Base-by-base conservation (phyloP, 2,797 vertebrate genomes). In the Hoplostethus mediterraneus region DNA sequence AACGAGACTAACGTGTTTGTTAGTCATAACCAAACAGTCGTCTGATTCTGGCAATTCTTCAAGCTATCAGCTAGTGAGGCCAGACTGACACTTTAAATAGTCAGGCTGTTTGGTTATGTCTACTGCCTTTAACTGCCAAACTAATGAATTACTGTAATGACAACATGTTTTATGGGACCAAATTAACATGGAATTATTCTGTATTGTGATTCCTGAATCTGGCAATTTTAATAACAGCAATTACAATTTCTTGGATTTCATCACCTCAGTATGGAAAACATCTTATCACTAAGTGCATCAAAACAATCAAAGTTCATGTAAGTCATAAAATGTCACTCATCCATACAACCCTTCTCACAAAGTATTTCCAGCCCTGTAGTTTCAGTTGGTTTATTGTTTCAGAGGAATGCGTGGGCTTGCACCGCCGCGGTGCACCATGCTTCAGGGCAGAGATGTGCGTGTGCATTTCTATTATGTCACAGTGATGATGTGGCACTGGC, bases 401-500 rank as follows among this genome's bases (percentile, higher is more conserved):
- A 5, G 8, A 68, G 73, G 85, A 88, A 88, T 82, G 73, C 16
- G 53, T 79, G 75, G 64, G 64, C 72, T 77, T 47, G 40, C 58
- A 53, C 61, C 13, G 31, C 55, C 28, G 1, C 28, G 2, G 28
- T 28, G 28, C 58, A 73, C 42, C 40, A 21, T 44, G 65, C 62
- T 33, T 77, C 55, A 49, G 31, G 56, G 33, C 40, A 51, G 63
- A 67, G 12, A 14, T 61, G 60, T 55, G 56, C 56, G 80, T 56
- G 47, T 21, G 42, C 48, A 21, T 67, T 76, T 77, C 84, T 88
- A 83, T 90, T 91, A 91, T 91, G 85, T 90, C 90, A 87, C 86
- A 87, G 42, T 89, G 83, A 89, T 91, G 90, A 90, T 87, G 81
- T 84, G 82, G 80, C 88, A 77, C 57, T 81, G 79, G 83, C 70